phyloP scores from a whole-genome alignment of 2,888 invertebrate genomes.

The Diarsia mendica region DNA sequence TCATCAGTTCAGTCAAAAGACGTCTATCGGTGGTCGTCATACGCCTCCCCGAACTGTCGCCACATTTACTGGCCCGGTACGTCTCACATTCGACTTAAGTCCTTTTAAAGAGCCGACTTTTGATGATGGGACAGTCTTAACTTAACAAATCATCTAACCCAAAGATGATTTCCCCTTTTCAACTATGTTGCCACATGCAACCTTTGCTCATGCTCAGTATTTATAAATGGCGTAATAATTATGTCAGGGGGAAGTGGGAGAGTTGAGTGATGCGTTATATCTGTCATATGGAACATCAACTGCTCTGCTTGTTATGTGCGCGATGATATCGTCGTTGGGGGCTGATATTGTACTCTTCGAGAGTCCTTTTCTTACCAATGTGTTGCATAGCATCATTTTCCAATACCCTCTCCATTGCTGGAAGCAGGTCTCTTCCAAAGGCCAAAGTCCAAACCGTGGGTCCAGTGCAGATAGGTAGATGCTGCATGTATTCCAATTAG shows the following conservation, averaged over 20 bases:
- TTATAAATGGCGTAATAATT: conserved; percentile 13
- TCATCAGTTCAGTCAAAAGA: too few species aligned
- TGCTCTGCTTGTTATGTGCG: conserved; percentile 19
- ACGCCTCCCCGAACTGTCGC: too few species aligned
- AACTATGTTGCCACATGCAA: not conserved
- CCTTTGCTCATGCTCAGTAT: not conserved
- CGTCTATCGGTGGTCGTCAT: too few species aligned
- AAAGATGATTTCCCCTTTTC: too few species aligned
- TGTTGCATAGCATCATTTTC: not conserved
- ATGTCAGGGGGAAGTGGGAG: conserved; percentile 14
- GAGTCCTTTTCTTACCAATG: not conserved
- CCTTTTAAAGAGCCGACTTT: not conserved
- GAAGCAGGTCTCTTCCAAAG: not conserved
- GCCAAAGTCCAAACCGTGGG: not conserved
- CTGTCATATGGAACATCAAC: conserved; percentile 17
- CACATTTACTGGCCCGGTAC: too few species aligned
- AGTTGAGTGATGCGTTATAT: conserved; percentile 22
- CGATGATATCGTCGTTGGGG: not conserved
- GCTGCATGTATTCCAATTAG: not conserved
- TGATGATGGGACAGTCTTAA: too few species aligned
- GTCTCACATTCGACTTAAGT: not conserved
- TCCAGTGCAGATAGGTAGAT: not conserved
- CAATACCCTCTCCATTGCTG: not conserved
- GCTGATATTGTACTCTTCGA: not conserved
- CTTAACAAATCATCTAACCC: too few species aligned